Conservation (phyloP, 2,113 vertebrate genomes). For the Hylia prasina region DNA sequence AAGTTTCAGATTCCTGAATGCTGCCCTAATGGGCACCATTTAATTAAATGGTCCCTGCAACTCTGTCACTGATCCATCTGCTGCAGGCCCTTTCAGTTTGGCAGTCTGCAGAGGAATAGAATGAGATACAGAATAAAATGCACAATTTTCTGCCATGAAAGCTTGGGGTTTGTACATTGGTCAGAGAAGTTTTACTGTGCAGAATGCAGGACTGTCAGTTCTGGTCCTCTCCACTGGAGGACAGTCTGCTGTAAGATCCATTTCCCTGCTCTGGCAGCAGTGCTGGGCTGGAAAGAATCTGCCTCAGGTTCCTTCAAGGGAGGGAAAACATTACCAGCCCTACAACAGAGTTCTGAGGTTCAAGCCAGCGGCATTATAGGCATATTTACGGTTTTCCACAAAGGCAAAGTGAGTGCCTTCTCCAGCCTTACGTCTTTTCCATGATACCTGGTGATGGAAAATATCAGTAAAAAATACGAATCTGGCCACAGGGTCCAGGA, state of each 20-base stretch:
- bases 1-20: not conserved
- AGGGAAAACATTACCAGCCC: not conserved
- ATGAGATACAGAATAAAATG: not conserved
- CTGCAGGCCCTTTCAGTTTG: not conserved
- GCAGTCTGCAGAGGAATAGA: not conserved
- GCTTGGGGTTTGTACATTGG: not conserved
- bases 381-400: not conserved
- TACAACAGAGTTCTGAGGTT: not conserved
- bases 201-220: not conserved
- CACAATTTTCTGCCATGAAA: not conserved
- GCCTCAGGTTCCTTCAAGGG: not conserved
- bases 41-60: not conserved
- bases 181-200: too few species aligned
- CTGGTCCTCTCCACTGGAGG: conserved; percentile 26
- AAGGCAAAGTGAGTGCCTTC: not conserved
- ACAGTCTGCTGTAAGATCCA: not conserved
- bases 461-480: not conserved
- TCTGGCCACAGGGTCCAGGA: not conserved
- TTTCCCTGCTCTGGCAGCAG: not conserved
- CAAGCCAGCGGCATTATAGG: not conserved
- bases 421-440: not conserved
- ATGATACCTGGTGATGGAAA: not conserved
- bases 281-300: not conserved
- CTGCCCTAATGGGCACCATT: not conserved
- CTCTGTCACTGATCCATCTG: not conserved